Evolutionary conservation across 2,888 invertebrate genomes (phyloP), one percentile per base, ranked within the genome.

Genomic region (Glyphotaelius pellucidus): DNA sequence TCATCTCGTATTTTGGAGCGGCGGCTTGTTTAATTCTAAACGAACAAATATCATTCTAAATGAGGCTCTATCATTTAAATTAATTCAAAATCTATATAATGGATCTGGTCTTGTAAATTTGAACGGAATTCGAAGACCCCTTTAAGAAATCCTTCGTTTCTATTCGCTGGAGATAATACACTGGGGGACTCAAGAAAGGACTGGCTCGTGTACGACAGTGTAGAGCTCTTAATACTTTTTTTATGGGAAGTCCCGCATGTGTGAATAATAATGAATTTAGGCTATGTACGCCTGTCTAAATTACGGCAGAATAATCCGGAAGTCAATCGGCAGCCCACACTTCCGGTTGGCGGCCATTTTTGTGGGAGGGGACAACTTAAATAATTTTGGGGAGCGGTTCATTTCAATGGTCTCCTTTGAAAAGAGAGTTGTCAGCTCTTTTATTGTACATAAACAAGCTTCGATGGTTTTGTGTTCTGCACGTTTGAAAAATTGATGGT

Each of bases 281-380:
- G 67, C 52, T 87, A 87, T 87, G 87, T 87, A 84, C 47, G 89
- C 84, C 86, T 85, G 80, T 80, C 67, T 52, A 90, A 90, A 90
- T 92, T 90, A 92, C 38, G 87, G 52, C 25, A 35, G 92, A 67
- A 80, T 92, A 92, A 93, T 93, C 93, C 93, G 93, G 93, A 93
- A 93, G 92, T 91, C 30, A 80, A 83, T 90, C 91, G 89, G 89
- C 90, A 67, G 91, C 90, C 91, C 86, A 88, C 32, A 92, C 90
- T 92, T 93, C 93, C 93, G 92, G 89, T 84, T 35, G 80, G 90
- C 92, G 90, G 93, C 93, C 93, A 93, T 93, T 90, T 87, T 93
- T 93, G 93, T 93, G 91, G 93, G 93, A 90, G 92, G 83, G 92
- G 52, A 67, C 80, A 83, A 25, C n/a, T 88, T 79, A 31, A 30